Percentiles rank a stretch among this genome's conserved stretches.
Evolutionary conservation across 53 echinoderm and acorn worm species (phyloP).

Genomic region (Luidia sarsii): DNA sequence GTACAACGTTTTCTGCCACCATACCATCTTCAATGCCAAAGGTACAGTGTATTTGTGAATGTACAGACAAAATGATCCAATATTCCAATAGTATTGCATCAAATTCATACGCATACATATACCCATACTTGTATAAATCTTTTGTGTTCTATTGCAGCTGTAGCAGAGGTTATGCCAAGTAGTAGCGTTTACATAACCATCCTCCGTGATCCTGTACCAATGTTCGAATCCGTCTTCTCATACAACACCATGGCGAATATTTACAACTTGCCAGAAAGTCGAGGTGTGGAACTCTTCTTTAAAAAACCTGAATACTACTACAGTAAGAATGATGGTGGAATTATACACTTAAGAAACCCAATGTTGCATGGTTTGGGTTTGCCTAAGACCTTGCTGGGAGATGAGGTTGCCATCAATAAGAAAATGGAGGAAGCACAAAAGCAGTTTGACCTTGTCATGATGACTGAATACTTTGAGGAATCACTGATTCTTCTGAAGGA

Average conservation of each 20-base stretch:
- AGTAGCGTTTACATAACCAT: conserved; percentile 55
- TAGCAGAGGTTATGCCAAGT: conserved; percentile 53
- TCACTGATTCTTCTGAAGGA: conserved; percentile 58
- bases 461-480: conserved; percentile 66
- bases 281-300: conserved; percentile 33
- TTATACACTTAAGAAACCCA: conserved; percentile 46
- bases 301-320: conserved; percentile 52
- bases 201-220: conserved; percentile 57
- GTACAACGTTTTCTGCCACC: conserved; percentile 85
- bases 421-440: conserved; percentile 10
- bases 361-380: conserved; percentile 64
- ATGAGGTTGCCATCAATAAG: conserved; percentile 9
- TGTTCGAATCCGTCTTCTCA: conserved; percentile 65
- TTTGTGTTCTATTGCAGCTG: conserved; percentile 23
- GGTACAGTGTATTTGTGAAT: too few species aligned
- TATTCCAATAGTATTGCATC: too few species aligned
- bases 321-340: conserved; percentile 11
- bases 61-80: not conserved
- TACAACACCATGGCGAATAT: conserved; percentile 25
- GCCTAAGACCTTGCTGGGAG: not conserved
- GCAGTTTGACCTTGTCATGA: conserved; percentile 60
- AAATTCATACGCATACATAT: too few species aligned
- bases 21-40: conserved; percentile 74
- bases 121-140: too few species aligned
- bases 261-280: conserved; percentile 13